Percentiles rank a stretch among this genome's conserved stretches.
These are phyloP conservation scores for Rhinoderma darwinii DNA, from an alignment of 2,113 vertebrate genomes.

Conservation along the genomic window DNA sequence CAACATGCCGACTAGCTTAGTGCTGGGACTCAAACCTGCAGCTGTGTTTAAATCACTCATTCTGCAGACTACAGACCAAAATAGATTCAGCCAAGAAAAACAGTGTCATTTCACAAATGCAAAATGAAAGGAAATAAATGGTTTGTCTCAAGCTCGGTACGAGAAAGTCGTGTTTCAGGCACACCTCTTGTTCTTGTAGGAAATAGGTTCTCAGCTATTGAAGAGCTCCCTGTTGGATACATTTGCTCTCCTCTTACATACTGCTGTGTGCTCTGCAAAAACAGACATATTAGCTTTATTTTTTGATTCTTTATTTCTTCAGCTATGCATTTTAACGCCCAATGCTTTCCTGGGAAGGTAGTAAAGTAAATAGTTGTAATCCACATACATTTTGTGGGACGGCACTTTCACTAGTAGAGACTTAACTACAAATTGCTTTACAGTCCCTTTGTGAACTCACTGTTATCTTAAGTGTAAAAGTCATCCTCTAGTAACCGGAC, in stretches of 20 bases:
- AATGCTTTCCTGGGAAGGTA: constrained; percentile 63
- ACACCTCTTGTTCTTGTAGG: constrained; percentile 48
- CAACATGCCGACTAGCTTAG: neutral
- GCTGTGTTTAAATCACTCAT: constrained; percentile 51
- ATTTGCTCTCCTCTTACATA: constrained; percentile 44
- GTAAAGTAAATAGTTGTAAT: constrained; percentile 67
- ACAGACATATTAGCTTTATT: constrained; percentile 22
- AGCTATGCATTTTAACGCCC: constrained; percentile 58
- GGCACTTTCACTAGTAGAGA: constrained; percentile 61
- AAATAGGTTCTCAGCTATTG: constrained; percentile 42
- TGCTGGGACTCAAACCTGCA: neutral
- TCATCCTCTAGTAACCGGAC: constrained; percentile 74
- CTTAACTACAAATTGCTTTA: constrained; percentile 61
- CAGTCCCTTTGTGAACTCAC: constrained; percentile 63
- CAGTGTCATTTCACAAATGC: constrained; percentile 52
- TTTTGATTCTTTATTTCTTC: constrained; percentile 35
- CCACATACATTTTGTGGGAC: constrained; percentile 51
- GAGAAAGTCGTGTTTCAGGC: constrained; percentile 46
- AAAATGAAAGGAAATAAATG: constrained; percentile 49
- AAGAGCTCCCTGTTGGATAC: constrained; percentile 51
- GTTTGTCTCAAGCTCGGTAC: constrained; percentile 32
- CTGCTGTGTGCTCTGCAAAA: constrained; percentile 30
- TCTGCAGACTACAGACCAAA: constrained; percentile 31
- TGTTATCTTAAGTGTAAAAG: constrained; percentile 72
- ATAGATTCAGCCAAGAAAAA: constrained; percentile 47